phyloP scores from a whole-genome alignment of 2,113 vertebrate species.

The Odocoileus virginianus region DNA sequence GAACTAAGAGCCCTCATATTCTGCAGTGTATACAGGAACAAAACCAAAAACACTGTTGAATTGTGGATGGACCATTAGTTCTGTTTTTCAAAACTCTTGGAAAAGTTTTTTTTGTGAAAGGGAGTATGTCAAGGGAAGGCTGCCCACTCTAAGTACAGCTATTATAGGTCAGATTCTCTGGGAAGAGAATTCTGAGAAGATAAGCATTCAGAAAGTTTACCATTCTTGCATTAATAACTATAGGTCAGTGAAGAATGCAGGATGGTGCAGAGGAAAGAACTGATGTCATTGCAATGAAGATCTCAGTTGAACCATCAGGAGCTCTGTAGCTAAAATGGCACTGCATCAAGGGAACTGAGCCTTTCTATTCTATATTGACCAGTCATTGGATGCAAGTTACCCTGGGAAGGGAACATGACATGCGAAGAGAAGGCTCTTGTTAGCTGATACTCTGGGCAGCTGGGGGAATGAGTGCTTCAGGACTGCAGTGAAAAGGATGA shows the following conservation, averaged over 20 bases:
- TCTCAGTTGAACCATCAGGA: neutral
- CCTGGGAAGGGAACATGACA: neutral
- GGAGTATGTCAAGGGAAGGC: neutral
- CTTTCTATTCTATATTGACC: neutral
- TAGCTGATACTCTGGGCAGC: neutral
- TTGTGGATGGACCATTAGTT: neutral
- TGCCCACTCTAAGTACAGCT: neutral
- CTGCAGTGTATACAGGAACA: neutral
- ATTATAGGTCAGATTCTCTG: neutral
- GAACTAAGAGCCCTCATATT: neutral
- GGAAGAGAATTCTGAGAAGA: neutral
- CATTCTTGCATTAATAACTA: neutral
- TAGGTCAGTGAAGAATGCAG: neutral
- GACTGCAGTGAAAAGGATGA: neutral
- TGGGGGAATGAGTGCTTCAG: neutral
- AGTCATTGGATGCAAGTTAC: neutral
- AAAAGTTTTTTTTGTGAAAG: conserved; percentile 22
- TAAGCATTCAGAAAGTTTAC: neutral
- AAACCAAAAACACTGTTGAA: neutral
- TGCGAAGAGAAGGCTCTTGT: neutral
- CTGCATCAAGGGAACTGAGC: neutral
- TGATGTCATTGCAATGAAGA: neutral
- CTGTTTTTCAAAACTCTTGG: conserved; percentile 17
- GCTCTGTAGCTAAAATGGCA: neutral
- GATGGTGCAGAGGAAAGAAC: neutral